These are phyloP conservation scores for Peromyscus aztecus DNA, from an alignment of 2,797 vertebrate species.

Conservation along the genomic window DNA sequence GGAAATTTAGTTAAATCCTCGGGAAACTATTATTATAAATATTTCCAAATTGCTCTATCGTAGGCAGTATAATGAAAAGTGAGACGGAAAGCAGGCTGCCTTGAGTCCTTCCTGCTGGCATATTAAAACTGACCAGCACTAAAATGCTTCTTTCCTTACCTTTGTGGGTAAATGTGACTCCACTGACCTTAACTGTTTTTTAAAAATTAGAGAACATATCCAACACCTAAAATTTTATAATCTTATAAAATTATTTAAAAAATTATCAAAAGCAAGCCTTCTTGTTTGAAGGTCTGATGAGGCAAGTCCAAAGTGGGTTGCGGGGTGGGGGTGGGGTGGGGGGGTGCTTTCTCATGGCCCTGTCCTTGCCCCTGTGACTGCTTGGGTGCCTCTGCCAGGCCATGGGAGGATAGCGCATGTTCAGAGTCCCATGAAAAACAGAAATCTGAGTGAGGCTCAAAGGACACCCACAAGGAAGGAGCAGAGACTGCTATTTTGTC, in stretches of 20 bases:
- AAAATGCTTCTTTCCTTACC: not conserved
- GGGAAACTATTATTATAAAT: not conserved
- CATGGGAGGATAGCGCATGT: not conserved
- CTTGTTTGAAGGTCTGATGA: not conserved
- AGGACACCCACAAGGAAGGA: not conserved
- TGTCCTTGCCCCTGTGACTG: not conserved
- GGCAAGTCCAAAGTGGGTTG: not conserved
- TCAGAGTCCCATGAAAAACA: not conserved
- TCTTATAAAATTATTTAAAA: not conserved
- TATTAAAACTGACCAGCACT: not conserved
- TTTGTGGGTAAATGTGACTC: not conserved
- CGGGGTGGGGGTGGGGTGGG: too few relatives aligned
- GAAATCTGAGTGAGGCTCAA: too few relatives aligned
- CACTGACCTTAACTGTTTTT: not conserved
- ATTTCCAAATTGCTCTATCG: not conserved
- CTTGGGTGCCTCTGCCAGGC: not conserved
- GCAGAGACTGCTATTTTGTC: fast-evolving
- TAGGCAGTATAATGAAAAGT: not conserved
- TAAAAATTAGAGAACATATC: not conserved
- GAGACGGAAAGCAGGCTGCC: not conserved
- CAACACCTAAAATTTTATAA: not conserved
- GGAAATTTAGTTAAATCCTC: not conserved
- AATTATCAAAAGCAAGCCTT: not conserved
- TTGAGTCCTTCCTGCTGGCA: not conserved
- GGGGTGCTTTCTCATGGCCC: not conserved